These are phyloP conservation scores for Drosophila lowei DNA, from an alignment of 1,140 invertebrate genomes.

Conservation along the genomic window DNA sequence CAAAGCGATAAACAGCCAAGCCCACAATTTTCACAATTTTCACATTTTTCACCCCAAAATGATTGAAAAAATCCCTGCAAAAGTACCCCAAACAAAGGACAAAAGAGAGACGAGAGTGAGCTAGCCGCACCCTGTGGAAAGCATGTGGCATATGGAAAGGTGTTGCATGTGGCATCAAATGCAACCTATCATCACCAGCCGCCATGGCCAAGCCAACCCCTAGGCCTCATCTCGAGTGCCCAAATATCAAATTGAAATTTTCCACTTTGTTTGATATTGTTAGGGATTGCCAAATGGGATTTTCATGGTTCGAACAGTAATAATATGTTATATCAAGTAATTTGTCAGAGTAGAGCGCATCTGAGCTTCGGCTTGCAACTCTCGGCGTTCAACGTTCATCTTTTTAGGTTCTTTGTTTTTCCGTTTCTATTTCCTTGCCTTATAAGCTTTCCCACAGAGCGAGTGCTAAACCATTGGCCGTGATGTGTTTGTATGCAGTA, in stretches of 20 bases:
- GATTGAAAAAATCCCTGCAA: slow-evolving; percentile 51
- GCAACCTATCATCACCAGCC: slow-evolving; percentile 59
- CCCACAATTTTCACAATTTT: slow-evolving; percentile 53
- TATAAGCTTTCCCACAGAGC: slow-evolving; percentile 36
- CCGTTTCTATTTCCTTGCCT: slow-evolving; percentile 14
- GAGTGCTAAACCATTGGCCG: slow-evolving; percentile 41
- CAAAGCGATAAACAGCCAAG: slow-evolving; percentile 61
- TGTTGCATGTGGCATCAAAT: slow-evolving; percentile 55
- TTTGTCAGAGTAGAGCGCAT: slow-evolving; percentile 16
- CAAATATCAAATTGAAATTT: slow-evolving; percentile 74
- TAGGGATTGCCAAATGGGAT: slow-evolving; percentile 70
- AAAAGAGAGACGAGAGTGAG: slow-evolving; percentile 7
- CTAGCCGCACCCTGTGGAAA: slow-evolving; percentile 36
- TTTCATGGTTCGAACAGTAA: slow-evolving; percentile 47
- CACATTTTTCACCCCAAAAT: slow-evolving; percentile 12
- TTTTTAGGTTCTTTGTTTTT: not conserved
- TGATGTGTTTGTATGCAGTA: slow-evolving; percentile 20
- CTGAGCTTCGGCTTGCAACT: slow-evolving; percentile 16
- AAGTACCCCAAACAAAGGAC: slow-evolving; percentile 54
- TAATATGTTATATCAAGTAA: not conserved
- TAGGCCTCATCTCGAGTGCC: slow-evolving; percentile 3
- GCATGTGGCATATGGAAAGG: slow-evolving; percentile 45
- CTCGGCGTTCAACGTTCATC: slow-evolving; percentile 3
- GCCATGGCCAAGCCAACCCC: slow-evolving; percentile 1
- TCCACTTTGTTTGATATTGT: slow-evolving; percentile 76